Conservation (phyloP, 2,797 vertebrate genomes). For the Coregonus suidteri region DNA sequence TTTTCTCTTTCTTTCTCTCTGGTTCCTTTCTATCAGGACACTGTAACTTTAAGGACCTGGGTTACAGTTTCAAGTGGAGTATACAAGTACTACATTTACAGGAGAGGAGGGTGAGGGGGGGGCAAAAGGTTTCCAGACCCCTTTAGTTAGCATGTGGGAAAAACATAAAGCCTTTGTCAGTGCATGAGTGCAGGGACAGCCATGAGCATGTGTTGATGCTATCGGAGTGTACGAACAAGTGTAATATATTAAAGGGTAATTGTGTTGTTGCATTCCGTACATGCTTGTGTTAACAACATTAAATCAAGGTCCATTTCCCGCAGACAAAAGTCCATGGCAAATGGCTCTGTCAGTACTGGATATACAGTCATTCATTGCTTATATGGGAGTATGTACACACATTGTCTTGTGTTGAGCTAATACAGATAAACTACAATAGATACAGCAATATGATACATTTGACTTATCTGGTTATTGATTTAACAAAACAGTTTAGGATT, state of each 20-base stretch:
- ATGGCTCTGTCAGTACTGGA: conserved; percentile 24
- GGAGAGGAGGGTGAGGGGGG: not conserved
- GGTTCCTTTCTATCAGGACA: too few relatives aligned
- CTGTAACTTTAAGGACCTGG: too few relatives aligned
- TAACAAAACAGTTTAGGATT: not conserved
- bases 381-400: conserved; percentile 20
- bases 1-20: too few relatives aligned
- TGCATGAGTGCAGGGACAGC: conserved; percentile 46
- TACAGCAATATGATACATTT: not conserved
- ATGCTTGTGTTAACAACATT: conserved; percentile 74
- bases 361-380: conserved; percentile 36
- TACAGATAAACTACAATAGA: conserved; percentile 30
- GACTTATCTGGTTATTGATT: not conserved
- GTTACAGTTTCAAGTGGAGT: not conserved
- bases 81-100: not conserved
- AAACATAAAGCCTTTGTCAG: conserved; percentile 63
- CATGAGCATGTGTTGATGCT: conserved; percentile 65
- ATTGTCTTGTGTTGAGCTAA: conserved; percentile 33
- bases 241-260: conserved; percentile 79
- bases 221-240: conserved; percentile 72
- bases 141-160: conserved; percentile 43
- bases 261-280: conserved; percentile 76
- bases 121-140: conserved; percentile 28
- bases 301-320: conserved; percentile 70
- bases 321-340: conserved; percentile 59